phyloP scores from a whole-genome alignment of 2,888 invertebrate genomes.

The Chesias legatella region DNA sequence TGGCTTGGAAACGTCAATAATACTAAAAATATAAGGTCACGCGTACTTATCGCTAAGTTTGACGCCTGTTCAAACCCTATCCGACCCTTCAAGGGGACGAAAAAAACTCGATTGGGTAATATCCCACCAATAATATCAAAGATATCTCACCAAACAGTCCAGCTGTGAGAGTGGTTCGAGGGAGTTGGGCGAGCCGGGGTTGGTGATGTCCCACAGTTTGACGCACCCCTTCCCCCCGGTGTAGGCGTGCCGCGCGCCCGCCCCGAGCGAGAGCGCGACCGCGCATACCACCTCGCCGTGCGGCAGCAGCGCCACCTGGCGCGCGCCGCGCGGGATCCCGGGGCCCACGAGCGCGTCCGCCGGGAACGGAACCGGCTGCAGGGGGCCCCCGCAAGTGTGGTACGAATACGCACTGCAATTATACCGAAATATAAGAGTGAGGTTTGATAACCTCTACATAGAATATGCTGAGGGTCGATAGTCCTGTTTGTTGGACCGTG shows the following conservation, averaged over 20 bases:
- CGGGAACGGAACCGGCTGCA: constrained; percentile 96
- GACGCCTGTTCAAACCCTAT: too few species aligned
- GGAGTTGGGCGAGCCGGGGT: constrained; percentile 90
- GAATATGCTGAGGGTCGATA: too few species aligned
- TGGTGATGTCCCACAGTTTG: constrained; percentile 97
- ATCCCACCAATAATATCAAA: neutral
- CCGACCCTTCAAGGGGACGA: too few species aligned
- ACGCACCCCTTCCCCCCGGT: constrained; percentile 99
- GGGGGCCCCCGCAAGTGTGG: constrained; percentile 94
- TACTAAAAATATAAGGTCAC: too few species aligned
- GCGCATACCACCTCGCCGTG: constrained; percentile 99
- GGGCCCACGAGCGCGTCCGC: constrained; percentile 94
- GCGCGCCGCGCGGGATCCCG: constrained; percentile 95
- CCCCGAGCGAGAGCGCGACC: constrained; percentile 90
- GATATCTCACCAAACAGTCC: constrained; percentile 88
- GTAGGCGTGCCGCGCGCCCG: constrained; percentile 94
- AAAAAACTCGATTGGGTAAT: too few species aligned
- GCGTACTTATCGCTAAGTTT: too few species aligned
- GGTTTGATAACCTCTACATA: too few species aligned
- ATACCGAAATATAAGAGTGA: neutral
- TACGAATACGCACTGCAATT: constrained; percentile 92
- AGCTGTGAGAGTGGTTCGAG: constrained; percentile 94
- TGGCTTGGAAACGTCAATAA: too few species aligned
- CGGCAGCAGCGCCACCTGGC: constrained; percentile 93
- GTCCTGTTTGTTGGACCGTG: too few species aligned